A percentile compares a stretch with the other conserved stretches of the same genome.
These are phyloP conservation scores for Sebastes flavidus DNA, from an alignment of 2,797 vertebrate species.

Conservation along the genomic window DNA sequence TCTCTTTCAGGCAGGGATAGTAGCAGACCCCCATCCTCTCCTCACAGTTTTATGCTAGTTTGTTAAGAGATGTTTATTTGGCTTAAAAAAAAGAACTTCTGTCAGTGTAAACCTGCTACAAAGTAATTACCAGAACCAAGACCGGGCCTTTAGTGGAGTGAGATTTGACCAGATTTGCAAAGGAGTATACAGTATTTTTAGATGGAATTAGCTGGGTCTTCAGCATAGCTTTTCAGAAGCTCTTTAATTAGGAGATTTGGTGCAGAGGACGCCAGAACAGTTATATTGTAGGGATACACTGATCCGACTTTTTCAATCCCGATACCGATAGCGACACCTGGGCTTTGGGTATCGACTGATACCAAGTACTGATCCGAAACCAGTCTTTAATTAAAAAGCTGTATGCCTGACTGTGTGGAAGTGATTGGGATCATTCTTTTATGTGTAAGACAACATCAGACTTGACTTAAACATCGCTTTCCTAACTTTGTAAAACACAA, in stretches of 20 bases:
- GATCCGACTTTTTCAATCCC: too few species aligned
- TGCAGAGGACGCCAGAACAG: neutral
- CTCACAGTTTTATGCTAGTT: slow-evolving; percentile 49
- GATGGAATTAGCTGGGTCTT: neutral
- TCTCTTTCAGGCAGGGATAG: slow-evolving; percentile 71
- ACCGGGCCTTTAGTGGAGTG: neutral
- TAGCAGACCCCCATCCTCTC: slow-evolving; percentile 48
- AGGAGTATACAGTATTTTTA: neutral
- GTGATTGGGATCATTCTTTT: too few species aligned
- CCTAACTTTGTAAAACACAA: too few species aligned
- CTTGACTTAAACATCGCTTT: too few species aligned
- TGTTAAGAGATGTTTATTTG: slow-evolving; percentile 56
- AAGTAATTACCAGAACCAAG: slow-evolving; percentile 26
- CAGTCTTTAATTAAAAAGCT: too few species aligned
- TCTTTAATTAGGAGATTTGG: slow-evolving; percentile 22
- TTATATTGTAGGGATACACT: too few species aligned
- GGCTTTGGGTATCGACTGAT: too few species aligned
- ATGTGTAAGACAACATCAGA: too few species aligned
- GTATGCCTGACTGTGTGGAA: too few species aligned
- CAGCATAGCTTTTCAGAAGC: slow-evolving; percentile 1
- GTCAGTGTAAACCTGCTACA: slow-evolving; percentile 30
- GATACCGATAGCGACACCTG: too few species aligned
- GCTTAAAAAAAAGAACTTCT: slow-evolving; percentile 25
- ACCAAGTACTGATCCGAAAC: too few species aligned
- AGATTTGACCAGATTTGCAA: neutral